phyloP scores from a whole-genome alignment of 2,888 invertebrate genomes.

The Pardosa pseudoannulata region DNA sequence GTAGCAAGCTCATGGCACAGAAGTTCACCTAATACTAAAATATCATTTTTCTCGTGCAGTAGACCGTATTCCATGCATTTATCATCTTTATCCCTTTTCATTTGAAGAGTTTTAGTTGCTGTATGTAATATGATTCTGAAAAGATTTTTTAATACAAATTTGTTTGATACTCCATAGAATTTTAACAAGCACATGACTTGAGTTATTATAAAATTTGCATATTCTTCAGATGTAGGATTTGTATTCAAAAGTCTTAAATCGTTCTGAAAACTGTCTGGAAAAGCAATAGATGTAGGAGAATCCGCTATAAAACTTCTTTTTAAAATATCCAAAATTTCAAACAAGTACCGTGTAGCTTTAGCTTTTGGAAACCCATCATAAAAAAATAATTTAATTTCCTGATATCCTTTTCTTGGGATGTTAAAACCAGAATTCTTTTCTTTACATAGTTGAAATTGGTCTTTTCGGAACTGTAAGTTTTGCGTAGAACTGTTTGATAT shows the following conservation, averaged over 20 bases:
- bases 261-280: constrained; percentile 27
- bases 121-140: constrained; percentile 24
- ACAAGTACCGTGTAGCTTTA: constrained; percentile 24
- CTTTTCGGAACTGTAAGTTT: background rate
- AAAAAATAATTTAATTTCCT: constrained; percentile 32
- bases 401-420: constrained; percentile 9
- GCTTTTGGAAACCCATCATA: constrained; percentile 29
- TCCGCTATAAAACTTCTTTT: constrained; percentile 16
- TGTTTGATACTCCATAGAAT: constrained; percentile 36
- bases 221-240: constrained; percentile 45
- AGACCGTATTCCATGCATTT: constrained; percentile 42
- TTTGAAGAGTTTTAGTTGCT: constrained; percentile 7
- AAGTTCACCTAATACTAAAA: constrained; percentile 39
- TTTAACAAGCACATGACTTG: constrained; percentile 41
- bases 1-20: constrained; percentile 32
- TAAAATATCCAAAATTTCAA: constrained; percentile 37
- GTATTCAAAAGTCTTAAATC: constrained; percentile 23
- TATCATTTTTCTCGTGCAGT: constrained; percentile 37
- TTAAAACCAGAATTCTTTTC: constrained; percentile 28
- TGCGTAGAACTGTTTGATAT: background rate
- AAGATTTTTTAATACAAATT: constrained; percentile 18
- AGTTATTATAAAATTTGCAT: constrained; percentile 33
- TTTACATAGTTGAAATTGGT: background rate
- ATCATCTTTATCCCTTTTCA: background rate
- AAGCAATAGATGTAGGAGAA: background rate